Evolutionary conservation across 2,888 invertebrate species (phyloP).

Genomic region (Drosophila putrida): DNA sequence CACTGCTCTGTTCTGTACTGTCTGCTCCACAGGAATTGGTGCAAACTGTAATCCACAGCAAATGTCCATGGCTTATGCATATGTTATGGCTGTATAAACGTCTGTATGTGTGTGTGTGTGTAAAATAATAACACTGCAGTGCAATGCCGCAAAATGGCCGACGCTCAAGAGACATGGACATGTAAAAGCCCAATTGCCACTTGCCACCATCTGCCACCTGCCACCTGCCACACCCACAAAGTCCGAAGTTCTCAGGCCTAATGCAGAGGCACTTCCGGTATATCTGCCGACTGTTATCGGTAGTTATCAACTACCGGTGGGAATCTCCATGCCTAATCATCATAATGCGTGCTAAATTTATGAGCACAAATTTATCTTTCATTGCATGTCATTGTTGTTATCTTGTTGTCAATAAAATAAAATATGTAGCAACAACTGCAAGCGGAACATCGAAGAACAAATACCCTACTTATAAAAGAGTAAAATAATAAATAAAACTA

Average conservation of each 20-base stretch:
- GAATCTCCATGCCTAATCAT: conserved; percentile 35
- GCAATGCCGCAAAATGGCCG: conserved; percentile 47
- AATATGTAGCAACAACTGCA: not conserved
- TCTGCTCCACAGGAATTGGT: conserved; percentile 40
- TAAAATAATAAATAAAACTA: not conserved
- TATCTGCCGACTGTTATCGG: conserved; percentile 10
- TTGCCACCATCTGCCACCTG: conserved; percentile 15
- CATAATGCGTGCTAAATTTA: conserved; percentile 44
- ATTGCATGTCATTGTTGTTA: conserved; percentile 29
- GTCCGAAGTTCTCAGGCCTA: not conserved
- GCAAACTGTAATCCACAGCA: conserved; percentile 46
- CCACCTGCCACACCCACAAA: not conserved
- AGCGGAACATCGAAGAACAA: not conserved
- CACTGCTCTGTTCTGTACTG: conserved; percentile 3
- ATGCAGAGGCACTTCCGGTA: conserved; percentile 27
- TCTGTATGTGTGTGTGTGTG: conserved; percentile 27
- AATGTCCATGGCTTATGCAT: conserved; percentile 21
- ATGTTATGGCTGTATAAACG: conserved; percentile 1
- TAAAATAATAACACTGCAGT: conserved; percentile 60
- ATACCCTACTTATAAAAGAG: not conserved
- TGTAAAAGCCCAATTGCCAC: conserved; percentile 18
- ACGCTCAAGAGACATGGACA: conserved; percentile 37
- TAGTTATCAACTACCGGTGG: conserved; percentile 26
- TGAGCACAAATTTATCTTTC: conserved; percentile 30
- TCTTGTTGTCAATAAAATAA: conserved; percentile 17